phyloP scores from a whole-genome alignment of 2,888 invertebrate species.

The Notocelia uddmanniana region DNA sequence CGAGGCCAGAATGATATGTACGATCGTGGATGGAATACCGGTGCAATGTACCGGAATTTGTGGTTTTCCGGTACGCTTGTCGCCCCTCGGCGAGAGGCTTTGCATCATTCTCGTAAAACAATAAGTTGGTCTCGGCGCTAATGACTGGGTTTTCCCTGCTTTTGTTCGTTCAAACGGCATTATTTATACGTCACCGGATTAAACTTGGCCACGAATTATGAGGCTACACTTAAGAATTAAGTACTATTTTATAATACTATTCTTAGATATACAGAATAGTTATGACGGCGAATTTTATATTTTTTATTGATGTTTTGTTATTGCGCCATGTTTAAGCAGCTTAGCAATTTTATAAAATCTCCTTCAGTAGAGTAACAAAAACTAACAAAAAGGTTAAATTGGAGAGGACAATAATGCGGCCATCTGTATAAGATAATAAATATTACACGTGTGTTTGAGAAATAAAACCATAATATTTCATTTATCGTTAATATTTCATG shows the following conservation, averaged over 20 bases:
- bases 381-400: too few species aligned
- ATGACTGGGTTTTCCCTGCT: conserved; percentile 29
- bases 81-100: conserved; percentile 7
- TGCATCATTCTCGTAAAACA: conserved; percentile 32
- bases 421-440: not conserved
- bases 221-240: not conserved
- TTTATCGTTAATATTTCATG: too few species aligned
- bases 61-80: not conserved
- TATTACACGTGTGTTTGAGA: too few species aligned
- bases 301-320: too few species aligned
- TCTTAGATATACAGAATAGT: too few species aligned
- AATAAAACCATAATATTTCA: too few species aligned
- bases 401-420: not conserved
- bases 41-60: conserved; percentile 12
- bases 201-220: conserved; percentile 23
- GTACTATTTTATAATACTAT: too few species aligned
- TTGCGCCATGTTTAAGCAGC: too few species aligned
- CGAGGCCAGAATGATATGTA: too few species aligned
- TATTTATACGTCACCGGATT: conserved; percentile 21
- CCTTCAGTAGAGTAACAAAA: too few species aligned
- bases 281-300: too few species aligned
- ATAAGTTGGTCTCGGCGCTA: conserved; percentile 37
- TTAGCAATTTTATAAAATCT: too few species aligned
- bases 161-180: conserved; percentile 33
- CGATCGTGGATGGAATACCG: not conserved